Percentiles rank a stretch among this genome's conserved stretches.
Conservation (phyloP, 2,797 vertebrate genomes). For the Myotis planiceps region DNA sequence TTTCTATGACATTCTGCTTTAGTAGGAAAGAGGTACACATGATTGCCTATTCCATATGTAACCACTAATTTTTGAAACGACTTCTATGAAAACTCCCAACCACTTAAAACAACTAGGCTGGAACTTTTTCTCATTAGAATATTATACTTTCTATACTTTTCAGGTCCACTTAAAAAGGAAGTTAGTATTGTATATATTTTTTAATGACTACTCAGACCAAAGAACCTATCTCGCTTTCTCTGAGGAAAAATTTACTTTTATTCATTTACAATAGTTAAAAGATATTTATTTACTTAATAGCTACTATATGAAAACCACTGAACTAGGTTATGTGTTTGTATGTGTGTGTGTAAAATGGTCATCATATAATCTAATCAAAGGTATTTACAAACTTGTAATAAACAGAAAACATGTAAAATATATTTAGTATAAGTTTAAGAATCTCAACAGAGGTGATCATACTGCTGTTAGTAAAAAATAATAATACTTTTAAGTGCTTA, state of each 20-base stretch:
- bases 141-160: neutral
- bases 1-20: neutral
- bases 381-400: neutral
- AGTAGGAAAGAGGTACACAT: neutral
- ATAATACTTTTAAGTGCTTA: neutral
- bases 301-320: neutral
- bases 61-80: slow-evolving; percentile 1
- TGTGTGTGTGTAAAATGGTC: neutral
- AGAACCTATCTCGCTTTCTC: neutral
- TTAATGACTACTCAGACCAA: slow-evolving; percentile 14
- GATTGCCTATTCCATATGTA: neutral
- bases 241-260: slow-evolving; percentile 1
- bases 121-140: neutral
- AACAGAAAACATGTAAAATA: neutral
- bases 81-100: slow-evolving; percentile 39
- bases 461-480: neutral
- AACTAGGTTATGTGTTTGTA: neutral
- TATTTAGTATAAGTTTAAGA: neutral
- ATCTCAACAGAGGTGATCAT: neutral
- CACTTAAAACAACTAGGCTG: neutral
- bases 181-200: neutral
- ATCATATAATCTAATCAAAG: neutral
- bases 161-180: neutral
- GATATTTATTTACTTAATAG: neutral
- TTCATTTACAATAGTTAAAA: neutral